Conservation (phyloP, 2,113 vertebrate species). For the Corythornis madagascariensis region DNA sequence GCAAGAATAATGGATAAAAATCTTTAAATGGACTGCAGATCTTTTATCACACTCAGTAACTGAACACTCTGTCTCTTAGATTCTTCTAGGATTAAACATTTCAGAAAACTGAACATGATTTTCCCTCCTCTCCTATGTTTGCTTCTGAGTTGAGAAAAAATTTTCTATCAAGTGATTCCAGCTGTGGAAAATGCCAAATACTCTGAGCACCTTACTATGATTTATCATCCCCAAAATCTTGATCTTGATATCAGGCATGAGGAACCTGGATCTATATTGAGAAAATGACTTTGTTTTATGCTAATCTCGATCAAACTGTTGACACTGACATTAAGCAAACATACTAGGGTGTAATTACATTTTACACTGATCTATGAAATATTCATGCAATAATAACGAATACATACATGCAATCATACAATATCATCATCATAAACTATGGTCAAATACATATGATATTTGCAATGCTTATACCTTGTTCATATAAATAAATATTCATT, state of each 20-base stretch:
- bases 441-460: conserved; percentile 48
- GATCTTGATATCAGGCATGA: not conserved
- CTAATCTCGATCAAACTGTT: conserved; percentile 21
- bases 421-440: conserved; percentile 52
- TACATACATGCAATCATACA: conserved; percentile 55
- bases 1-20: not conserved
- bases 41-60: not conserved
- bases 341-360: conserved; percentile 41
- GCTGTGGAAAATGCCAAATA: not conserved
- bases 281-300: conserved; percentile 8
- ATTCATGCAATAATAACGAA: conserved; percentile 48
- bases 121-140: rapidly evolving
- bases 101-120: not conserved
- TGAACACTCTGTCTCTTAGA: not conserved
- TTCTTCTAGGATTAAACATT: not conserved
- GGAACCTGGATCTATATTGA: not conserved
- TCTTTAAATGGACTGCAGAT: not conserved
- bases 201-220: not conserved
- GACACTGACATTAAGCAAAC: conserved; percentile 46
- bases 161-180: not conserved
- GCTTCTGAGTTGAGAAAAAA: not conserved
- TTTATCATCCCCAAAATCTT: not conserved
- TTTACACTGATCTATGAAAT: conserved; percentile 57
- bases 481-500: conserved; percentile 61
- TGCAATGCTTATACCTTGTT: conserved; percentile 48